phyloP scores from a whole-genome alignment of 2,113 vertebrate species.

The Pristiophorus japonicus region DNA sequence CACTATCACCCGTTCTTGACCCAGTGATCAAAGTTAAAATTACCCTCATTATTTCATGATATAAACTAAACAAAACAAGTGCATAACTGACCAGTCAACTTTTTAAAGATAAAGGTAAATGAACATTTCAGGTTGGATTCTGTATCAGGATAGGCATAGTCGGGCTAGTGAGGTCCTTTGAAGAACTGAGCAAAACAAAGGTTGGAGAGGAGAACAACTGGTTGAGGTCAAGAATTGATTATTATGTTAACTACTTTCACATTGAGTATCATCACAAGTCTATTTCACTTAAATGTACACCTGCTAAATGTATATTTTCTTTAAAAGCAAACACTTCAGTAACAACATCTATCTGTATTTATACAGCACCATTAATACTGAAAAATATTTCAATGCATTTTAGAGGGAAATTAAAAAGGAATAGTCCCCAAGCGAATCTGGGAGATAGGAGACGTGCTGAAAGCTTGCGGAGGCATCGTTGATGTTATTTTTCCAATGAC shows the following conservation, averaged over 20 bases:
- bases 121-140: neutral
- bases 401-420: neutral
- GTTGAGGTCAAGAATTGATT: neutral
- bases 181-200: neutral
- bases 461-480: no score
- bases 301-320: neutral
- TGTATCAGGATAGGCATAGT: neutral
- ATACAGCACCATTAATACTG: neutral
- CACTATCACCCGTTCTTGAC: neutral
- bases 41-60: neutral
- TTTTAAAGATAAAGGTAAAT: neutral
- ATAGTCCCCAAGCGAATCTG: neutral
- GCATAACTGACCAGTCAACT: neutral
- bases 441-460: neutral
- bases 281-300: neutral
- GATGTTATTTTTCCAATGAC: no score
- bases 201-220: neutral
- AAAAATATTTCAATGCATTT: neutral
- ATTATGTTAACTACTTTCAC: neutral
- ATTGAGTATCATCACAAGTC: neutral
- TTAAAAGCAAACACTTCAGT: neutral
- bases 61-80: neutral
- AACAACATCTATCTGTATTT: neutral
- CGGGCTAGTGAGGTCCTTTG: neutral
- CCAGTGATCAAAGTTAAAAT: neutral